Percentiles rank a stretch among this genome's conserved stretches.
These are phyloP conservation scores for Hippolais icterina DNA, from an alignment of 2,113 vertebrate genomes.

Conservation along the genomic window DNA sequence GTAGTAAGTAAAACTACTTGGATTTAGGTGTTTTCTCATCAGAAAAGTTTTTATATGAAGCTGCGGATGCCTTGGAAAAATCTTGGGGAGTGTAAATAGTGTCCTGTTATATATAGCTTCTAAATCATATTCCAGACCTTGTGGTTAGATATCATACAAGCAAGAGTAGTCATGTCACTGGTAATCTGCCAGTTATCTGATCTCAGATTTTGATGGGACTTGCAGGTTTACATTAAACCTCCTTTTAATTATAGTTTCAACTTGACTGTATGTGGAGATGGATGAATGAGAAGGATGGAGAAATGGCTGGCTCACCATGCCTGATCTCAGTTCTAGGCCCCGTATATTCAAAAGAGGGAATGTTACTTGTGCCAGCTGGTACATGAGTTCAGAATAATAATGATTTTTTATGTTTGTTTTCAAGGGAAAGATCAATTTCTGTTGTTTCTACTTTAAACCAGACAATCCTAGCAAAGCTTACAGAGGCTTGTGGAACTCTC, in stretches of 20 bases:
- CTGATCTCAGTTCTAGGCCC: not conserved
- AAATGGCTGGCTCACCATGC: not conserved
- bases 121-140: not conserved
- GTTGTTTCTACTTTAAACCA: not conserved
- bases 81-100: not conserved
- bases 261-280: not conserved
- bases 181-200: not conserved
- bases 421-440: not conserved
- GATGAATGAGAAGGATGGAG: not conserved
- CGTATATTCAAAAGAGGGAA: not conserved
- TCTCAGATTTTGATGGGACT: not conserved
- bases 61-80: not conserved
- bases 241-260: not conserved
- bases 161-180: not conserved
- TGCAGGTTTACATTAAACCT: not conserved
- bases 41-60: not conserved
- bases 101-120: not conserved
- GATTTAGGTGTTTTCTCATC: not conserved
- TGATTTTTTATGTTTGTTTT: not conserved
- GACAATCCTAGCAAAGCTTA: not conserved
- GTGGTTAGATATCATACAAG: not conserved
- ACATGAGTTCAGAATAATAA: not conserved
- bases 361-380: not conserved
- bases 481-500: not conserved
- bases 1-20: not conserved